Evolutionary conservation across 2,113 vertebrate genomes (phyloP).

Genomic region (Alexandromys fortis): DNA sequence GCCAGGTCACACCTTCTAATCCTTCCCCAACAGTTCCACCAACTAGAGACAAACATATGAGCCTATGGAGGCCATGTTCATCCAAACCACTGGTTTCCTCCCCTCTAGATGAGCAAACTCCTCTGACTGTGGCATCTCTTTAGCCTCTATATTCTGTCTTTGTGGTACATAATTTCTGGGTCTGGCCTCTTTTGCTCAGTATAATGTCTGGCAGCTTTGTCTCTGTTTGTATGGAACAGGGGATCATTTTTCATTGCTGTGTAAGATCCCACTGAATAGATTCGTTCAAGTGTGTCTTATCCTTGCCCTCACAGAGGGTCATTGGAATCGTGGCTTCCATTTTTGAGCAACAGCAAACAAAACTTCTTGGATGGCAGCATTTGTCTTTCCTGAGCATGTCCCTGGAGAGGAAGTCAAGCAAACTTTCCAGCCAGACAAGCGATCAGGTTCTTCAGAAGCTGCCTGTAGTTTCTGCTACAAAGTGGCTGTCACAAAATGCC

Average conservation of each 20-base stretch:
- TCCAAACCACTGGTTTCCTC: neutral
- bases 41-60: neutral
- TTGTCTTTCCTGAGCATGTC: neutral
- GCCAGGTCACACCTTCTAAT: neutral
- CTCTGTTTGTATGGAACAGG: fast-evolving
- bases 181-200: neutral
- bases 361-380: fast-evolving
- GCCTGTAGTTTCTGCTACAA: neutral
- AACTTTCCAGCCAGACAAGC: too few species aligned
- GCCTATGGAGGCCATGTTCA: neutral
- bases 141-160: neutral
- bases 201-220: fast-evolving
- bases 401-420: neutral
- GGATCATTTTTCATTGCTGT: fast-evolving
- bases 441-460: fast-evolving
- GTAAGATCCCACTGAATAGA: fast-evolving
- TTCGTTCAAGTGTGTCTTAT: fast-evolving
- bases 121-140: neutral
- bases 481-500: neutral
- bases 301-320: neutral
- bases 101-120: neutral
- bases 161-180: neutral
- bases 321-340: too few species aligned
- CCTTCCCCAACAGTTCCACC: neutral
- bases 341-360: neutral